phyloP scores from a whole-genome alignment of 2,888 invertebrate genomes.

The Noctua janthina region DNA sequence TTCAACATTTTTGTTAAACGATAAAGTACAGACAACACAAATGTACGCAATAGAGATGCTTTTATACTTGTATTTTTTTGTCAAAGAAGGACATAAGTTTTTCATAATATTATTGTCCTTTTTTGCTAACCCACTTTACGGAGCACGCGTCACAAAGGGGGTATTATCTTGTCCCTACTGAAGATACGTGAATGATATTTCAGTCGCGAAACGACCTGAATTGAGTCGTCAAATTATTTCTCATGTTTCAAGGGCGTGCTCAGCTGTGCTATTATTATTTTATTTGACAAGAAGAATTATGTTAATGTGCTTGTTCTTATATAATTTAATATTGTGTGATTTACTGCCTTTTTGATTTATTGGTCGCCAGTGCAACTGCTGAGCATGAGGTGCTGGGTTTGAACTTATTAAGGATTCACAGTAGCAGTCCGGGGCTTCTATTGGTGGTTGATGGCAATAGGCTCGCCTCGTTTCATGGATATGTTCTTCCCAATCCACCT shows the following conservation, averaged over 20 bases:
- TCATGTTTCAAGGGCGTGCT: conserved; percentile 13
- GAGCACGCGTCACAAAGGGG: conserved; percentile 41
- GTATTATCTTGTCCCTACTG: conserved; percentile 47
- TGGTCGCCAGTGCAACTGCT: background rate
- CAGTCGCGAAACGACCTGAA: conserved; percentile 26
- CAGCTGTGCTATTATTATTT: conserved; percentile 4
- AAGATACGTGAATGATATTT: conserved; percentile 46
- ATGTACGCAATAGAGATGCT: conserved; percentile 16
- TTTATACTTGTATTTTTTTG: conserved; percentile 26
- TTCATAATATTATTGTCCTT: conserved; percentile 51
- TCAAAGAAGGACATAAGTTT: conserved; percentile 43
- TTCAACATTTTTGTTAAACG: conserved; percentile 25
- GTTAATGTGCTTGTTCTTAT: background rate
- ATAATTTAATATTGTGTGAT: background rate
- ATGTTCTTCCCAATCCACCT: background rate
- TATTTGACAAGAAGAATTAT: background rate
- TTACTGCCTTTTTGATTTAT: background rate
- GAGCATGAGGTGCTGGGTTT: background rate
- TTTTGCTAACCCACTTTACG: conserved; percentile 54
- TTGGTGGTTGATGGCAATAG: background rate
- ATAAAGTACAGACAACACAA: conserved; percentile 27
- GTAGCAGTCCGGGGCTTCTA: too few species aligned
- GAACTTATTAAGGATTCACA: background rate
- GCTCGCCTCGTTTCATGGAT: background rate
- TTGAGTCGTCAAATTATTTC: conserved; percentile 38